These are phyloP conservation scores for Mythimna pallens DNA, from an alignment of 2,888 invertebrate species.

Conservation along the genomic window DNA sequence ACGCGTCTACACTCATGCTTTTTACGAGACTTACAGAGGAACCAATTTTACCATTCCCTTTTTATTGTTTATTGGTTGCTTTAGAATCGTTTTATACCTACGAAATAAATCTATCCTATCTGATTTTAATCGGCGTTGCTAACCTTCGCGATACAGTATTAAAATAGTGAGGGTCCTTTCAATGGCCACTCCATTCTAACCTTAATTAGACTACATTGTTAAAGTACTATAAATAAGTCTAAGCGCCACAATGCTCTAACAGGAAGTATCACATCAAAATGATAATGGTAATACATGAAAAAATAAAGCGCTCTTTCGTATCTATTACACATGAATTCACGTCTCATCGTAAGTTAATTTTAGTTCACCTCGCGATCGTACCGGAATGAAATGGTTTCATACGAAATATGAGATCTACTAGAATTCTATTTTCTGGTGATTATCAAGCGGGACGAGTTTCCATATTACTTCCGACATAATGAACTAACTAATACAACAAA, in stretches of 20 bases:
- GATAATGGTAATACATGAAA: slow-evolving; percentile 54
- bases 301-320: slow-evolving; percentile 66
- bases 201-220: slow-evolving; percentile 43
- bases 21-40: slow-evolving; percentile 57
- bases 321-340: slow-evolving; percentile 75
- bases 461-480: slow-evolving; percentile 30
- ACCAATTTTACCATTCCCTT: slow-evolving; percentile 36
- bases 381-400: slow-evolving; percentile 78
- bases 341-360: slow-evolving; percentile 79
- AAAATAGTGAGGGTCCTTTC: slow-evolving; percentile 6
- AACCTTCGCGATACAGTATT: slow-evolving; percentile 1
- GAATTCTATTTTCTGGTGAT: slow-evolving; percentile 54
- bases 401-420: slow-evolving; percentile 66
- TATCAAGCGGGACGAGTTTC: slow-evolving; percentile 44
- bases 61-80: slow-evolving; percentile 48
- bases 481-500: not conserved
- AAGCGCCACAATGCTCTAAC: slow-evolving; percentile 45
- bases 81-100: slow-evolving; percentile 29
- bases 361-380: slow-evolving; percentile 79
- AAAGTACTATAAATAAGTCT: slow-evolving; percentile 43
- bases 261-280: slow-evolving; percentile 55
- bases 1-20: slow-evolving; percentile 55
- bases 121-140: slow-evolving; percentile 10
- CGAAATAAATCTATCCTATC: slow-evolving; percentile 1
- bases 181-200: slow-evolving; percentile 20